A percentile compares a stretch with the other conserved stretches of the same genome.
Conservation (phyloP, 2,888 invertebrate species). For the Timema podura region DNA sequence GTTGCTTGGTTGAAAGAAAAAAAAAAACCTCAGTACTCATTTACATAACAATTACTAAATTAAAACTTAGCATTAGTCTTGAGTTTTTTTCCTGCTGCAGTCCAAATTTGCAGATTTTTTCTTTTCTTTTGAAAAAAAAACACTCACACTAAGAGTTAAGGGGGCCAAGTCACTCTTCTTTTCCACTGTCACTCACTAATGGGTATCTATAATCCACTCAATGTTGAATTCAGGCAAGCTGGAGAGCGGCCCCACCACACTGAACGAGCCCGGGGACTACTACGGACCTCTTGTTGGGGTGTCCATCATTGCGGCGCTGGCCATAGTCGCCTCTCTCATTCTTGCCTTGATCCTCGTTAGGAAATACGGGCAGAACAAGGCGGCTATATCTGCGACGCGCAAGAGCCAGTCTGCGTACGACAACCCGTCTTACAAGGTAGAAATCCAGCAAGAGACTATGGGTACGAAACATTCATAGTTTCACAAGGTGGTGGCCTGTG, state of each 20-base stretch:
- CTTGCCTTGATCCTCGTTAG: constrained; percentile 74
- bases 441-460: constrained; percentile 89
- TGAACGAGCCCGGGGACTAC: constrained; percentile 59
- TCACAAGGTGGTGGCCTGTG: constrained; percentile 11
- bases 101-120: too few species aligned
- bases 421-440: constrained; percentile 91
- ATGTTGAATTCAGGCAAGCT: constrained; percentile 49
- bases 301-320: constrained; percentile 80
- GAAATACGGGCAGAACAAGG: constrained; percentile 64
- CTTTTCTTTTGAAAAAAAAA: too few species aligned
- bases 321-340: constrained; percentile 75
- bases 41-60: too few species aligned
- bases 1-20: too few species aligned
- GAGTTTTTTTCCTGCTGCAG: too few species aligned
- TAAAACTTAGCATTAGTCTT: too few species aligned
- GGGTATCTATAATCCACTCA: too few species aligned
- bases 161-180: too few species aligned
- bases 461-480: constrained; percentile 50
- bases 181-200: too few species aligned
- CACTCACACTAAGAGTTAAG: too few species aligned
- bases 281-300: constrained; percentile 86
- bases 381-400: constrained; percentile 72
- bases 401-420: constrained; percentile 72
- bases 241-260: constrained; percentile 40
- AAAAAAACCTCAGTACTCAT: too few species aligned